These are phyloP conservation scores for Entomobrya proxima DNA, from an alignment of 2,888 invertebrate genomes.

Conservation along the genomic window DNA sequence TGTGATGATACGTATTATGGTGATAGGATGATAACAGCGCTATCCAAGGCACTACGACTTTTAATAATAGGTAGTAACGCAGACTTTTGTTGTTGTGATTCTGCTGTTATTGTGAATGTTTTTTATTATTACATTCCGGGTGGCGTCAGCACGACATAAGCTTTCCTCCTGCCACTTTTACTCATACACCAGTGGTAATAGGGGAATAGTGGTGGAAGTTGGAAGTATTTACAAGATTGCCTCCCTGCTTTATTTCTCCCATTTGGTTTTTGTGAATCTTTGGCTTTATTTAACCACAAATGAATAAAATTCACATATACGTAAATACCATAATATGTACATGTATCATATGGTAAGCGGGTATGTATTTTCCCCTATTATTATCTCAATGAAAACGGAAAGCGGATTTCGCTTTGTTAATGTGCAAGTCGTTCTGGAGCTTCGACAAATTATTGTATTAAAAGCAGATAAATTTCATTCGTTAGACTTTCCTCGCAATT, in stretches of 20 bases:
- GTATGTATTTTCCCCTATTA: not conserved
- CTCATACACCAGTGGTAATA: not conserved
- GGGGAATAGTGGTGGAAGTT: too few species aligned
- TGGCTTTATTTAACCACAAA: not conserved
- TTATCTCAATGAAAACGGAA: not conserved
- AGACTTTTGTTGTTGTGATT: constrained; percentile 61
- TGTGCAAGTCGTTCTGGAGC: not conserved
- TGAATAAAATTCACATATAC: not conserved
- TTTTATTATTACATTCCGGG: constrained; percentile 58
- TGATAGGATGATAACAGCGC: constrained; percentile 47
- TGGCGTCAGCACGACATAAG: constrained; percentile 19
- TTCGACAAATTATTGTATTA: constrained; percentile 45
- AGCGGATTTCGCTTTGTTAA: constrained; percentile 12
- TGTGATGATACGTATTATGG: constrained; percentile 49
- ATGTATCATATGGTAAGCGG: not conserved
- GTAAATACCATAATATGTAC: not conserved
- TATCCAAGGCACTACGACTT: constrained; percentile 51
- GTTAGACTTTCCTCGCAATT: too few species aligned
- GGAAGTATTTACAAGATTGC: constrained; percentile 59
- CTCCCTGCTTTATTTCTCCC: constrained; percentile 37
- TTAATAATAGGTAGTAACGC: constrained; percentile 47
- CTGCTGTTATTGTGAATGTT: constrained; percentile 48
- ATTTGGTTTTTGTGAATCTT: not conserved
- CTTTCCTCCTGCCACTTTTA: not conserved
- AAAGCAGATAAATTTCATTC: too few species aligned